phyloP scores from a whole-genome alignment of 2,888 invertebrate species.

The Acleris emargana region DNA sequence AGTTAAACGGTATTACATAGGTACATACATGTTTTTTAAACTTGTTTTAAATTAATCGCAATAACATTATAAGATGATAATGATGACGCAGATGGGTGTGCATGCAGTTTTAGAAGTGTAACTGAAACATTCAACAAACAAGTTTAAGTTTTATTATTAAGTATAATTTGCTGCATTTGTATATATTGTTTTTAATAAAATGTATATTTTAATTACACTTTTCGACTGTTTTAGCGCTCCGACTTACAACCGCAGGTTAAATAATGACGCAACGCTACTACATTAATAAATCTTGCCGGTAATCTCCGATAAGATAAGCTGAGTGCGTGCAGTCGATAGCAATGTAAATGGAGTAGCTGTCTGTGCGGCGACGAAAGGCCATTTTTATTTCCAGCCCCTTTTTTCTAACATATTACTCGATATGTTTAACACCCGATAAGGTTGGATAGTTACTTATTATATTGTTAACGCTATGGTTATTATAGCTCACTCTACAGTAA shows the following conservation, averaged over 20 bases:
- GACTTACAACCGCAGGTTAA: slow-evolving; percentile 20
- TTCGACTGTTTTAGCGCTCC: not conserved
- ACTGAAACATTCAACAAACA: no score
- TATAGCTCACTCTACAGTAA: no score
- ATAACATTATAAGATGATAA: no score
- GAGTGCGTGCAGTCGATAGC: slow-evolving; percentile 31
- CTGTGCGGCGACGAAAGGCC: not conserved
- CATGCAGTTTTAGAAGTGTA: no score
- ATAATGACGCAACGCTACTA: slow-evolving; percentile 35
- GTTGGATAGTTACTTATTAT: no score
- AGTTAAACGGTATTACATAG: no score
- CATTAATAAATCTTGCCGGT: slow-evolving; percentile 34
- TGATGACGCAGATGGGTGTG: no score
- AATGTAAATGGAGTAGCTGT: slow-evolving; percentile 33
- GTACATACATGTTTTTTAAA: no score
- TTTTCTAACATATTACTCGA: no score
- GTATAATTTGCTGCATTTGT: not conserved
- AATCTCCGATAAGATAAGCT: slow-evolving; percentile 31
- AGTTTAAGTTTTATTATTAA: not conserved
- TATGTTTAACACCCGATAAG: no score
- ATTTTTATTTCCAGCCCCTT: slow-evolving; percentile 2
- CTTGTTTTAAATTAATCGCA: no score
- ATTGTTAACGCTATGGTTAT: no score
- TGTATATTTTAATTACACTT: not conserved
- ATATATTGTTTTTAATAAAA: not conserved